These are phyloP conservation scores for Magallana ariakensis DNA, from an alignment of 1,140 invertebrate species.

Conservation along the genomic window DNA sequence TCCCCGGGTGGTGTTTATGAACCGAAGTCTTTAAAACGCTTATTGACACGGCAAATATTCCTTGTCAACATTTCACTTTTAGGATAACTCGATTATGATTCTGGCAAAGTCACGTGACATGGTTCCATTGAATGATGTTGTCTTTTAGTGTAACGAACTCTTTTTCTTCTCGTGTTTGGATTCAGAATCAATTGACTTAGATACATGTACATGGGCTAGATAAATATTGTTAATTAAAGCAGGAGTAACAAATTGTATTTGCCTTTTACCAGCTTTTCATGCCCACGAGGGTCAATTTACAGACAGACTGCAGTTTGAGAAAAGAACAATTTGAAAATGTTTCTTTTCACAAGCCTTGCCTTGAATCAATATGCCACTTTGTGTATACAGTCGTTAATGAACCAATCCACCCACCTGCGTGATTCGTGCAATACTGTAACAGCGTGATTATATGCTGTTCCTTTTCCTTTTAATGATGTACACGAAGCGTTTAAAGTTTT, in stretches of 20 bases:
- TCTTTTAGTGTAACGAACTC: neutral
- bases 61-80: slow-evolving; percentile 12
- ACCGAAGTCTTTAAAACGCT: slow-evolving; percentile 16
- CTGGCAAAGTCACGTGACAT: slow-evolving; percentile 22
- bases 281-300: neutral
- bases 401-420: neutral
- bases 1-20: slow-evolving; percentile 26
- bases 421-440: neutral
- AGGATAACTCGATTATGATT: slow-evolving; percentile 34
- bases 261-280: neutral
- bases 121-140: neutral
- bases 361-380: neutral
- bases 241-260: neutral
- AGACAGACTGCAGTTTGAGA: neutral
- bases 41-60: slow-evolving; percentile 27
- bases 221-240: slow-evolving; percentile 32
- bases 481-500: too few relatives aligned
- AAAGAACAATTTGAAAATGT: neutral
- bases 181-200: slow-evolving; percentile 29
- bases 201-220: slow-evolving; percentile 12
- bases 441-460: too few relatives aligned
- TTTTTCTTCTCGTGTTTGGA: neutral
- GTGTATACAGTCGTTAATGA: neutral
- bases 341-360: neutral
- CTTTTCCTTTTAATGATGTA: too few relatives aligned